Base-by-base conservation (phyloP, 2,888 invertebrate species). In the Stenodema calcarata region DNA sequence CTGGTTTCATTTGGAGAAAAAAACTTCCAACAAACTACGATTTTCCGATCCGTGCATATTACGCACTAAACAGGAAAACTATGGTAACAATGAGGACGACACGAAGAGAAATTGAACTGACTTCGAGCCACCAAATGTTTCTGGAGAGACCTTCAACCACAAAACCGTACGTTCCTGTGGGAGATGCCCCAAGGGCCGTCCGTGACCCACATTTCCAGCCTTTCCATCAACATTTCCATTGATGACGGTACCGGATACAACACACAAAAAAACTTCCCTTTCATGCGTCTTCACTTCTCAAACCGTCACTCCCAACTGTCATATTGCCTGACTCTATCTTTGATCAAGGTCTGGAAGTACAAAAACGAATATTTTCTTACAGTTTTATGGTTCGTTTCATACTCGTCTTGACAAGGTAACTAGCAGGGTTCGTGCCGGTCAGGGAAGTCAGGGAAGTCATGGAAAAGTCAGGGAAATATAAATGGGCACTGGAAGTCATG, bases 211-310 rank as follows among this genome's bases (percentile, higher is more conserved):
- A 62, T 62, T 23, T 47, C 27, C 62, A 18, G 23, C 18, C 62
- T 23, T 62, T 2, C 23, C 62, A 62, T 62, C 62, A 54, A 18
- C 62, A 62, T 62, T 23, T 62, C 18, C 11, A 23, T 11, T 62
- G 62, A 62, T 23, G 62, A 62, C 62, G 62, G 62, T 62, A 23
- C 23, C 62, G 18, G 27, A 23, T 62, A 62, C 54, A 50, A n/a
- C n/a, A n/a, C n/a, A n/a, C n/a, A n/a, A 54, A 54, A 62, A 62
- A 62, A 62, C 62, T 62, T 62, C 62, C 62, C 62, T 62, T 62
- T 62, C 62, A 62, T 23, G 0, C 27, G 62, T 62, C 62, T 23
- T 23, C 62, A 23, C 18, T n/a, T 62, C 62, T 62, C 9, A 4
- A 23, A 62, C 18, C 62, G 18, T 18, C 23, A 11, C 23, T 62